phyloP scores from a whole-genome alignment of 2,888 invertebrate genomes.

The Gymnosoma rotundatum region DNA sequence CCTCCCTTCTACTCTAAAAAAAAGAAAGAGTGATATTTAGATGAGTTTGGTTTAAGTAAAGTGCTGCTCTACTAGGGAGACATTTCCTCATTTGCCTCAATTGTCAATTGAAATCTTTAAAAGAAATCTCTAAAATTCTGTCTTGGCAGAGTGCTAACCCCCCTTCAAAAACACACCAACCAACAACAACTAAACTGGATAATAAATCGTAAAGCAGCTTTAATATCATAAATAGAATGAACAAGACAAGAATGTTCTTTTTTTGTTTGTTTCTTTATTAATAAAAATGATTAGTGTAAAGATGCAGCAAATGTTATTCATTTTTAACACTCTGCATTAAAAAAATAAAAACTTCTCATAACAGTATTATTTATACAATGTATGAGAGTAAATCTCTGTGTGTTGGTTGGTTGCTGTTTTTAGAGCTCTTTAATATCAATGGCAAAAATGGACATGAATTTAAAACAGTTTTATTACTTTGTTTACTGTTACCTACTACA shows the following conservation, averaged over 20 bases:
- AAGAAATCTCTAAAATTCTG: slow-evolving; percentile 77
- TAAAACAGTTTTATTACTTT: slow-evolving; percentile 35
- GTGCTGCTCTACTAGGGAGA: slow-evolving; percentile 63
- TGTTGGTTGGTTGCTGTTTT: slow-evolving; percentile 29
- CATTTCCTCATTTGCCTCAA: slow-evolving; percentile 79
- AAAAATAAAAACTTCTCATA: slow-evolving; percentile 22
- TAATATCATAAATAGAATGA: not conserved
- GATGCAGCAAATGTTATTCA: not conserved
- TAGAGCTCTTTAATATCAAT: slow-evolving; percentile 30
- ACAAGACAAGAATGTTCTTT: too few relatives aligned
- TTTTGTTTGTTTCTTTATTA: not conserved
- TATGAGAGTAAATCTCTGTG: slow-evolving; percentile 7
- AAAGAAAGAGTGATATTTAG: slow-evolving; percentile 50
- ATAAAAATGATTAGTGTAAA: slow-evolving; percentile 28
- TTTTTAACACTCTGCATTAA: not conserved
- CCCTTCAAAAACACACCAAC: not conserved
- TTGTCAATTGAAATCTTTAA: slow-evolving; percentile 77
- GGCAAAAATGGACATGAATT: slow-evolving; percentile 21
- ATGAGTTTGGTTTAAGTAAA: slow-evolving; percentile 40
- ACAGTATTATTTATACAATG: slow-evolving; percentile 9
- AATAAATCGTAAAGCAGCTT: slow-evolving; percentile 9
- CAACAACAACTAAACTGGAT: slow-evolving; percentile 1
- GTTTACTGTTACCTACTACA: not conserved
- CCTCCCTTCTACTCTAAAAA: slow-evolving; percentile 38
- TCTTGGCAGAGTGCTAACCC: slow-evolving; percentile 65